Base-by-base conservation (phyloP, 1,140 invertebrate genomes). In the Diploscapter pachys region DNA sequence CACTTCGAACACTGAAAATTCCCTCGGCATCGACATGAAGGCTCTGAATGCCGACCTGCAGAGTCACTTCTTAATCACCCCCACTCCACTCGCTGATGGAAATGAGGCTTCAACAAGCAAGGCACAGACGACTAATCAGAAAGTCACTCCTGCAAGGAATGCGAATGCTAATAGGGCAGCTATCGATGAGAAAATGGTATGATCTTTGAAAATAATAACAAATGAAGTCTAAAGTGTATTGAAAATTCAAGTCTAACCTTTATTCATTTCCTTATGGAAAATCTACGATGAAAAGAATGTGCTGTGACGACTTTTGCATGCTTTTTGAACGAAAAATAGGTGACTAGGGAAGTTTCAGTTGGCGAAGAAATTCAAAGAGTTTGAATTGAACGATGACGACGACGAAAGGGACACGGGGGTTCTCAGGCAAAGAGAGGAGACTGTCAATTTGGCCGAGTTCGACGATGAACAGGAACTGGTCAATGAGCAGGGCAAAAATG, bases 361-460 rank as follows among this genome's bases (percentile, higher is more conserved):
- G 1, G 31, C 31, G 31, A 6, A 8, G 63, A 64, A 48, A 2
- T 64, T 31, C 31, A 64, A 64, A 5, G 6, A 9, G 31, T 5
- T 64, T 2, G 31, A 50, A 4, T 13, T 55, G n/a, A n/a, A 31
- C 2, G 13, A n/a, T 48, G 31, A 31, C 1, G 74, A 63, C 56
- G 13, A 13, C 6, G 73, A 49, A 13, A 50, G 51, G 1, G 13
- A 64, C 13, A 71, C 62, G 69, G 55, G 9, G 8, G 8, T 6
- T 59, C 69, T 5, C 69, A 64, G 4, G 31, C 49, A 63, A 51
- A 13, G 56, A 31, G 75, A 76, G 51, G 75, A 76, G 49, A 62
- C 63, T 48, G 57, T 76, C 51, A 65, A 76, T 76, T 59, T 76
- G 49, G 63, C 63, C 5, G 68, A 55, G 8, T 76, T 55, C 62